phyloP scores from a whole-genome alignment of 2,113 vertebrate species.

The Pangasianodon gigas region DNA sequence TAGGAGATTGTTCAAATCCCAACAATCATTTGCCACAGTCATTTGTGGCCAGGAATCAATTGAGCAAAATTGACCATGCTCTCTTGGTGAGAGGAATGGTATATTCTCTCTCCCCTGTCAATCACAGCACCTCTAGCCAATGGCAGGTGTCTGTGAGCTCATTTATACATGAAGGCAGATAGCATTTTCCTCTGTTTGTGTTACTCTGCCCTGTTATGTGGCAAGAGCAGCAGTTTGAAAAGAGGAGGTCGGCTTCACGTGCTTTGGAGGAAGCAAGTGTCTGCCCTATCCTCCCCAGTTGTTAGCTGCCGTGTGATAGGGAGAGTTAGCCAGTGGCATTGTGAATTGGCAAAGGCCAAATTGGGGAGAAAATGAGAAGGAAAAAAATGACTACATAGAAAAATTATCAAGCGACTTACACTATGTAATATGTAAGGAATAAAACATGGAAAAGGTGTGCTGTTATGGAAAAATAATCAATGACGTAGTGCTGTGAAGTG shows the following conservation, averaged over 20 bases:
- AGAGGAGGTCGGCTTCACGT: background rate
- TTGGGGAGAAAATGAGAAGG: background rate
- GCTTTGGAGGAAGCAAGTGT: background rate
- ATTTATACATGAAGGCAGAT: background rate
- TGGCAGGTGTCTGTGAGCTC: background rate
- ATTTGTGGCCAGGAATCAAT: background rate
- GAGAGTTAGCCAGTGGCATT: background rate
- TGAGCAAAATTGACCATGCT: background rate
- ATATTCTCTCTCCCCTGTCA: background rate
- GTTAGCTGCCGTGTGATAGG: background rate
- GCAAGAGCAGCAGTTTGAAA: background rate
- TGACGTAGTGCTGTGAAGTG: background rate
- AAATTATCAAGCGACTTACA: background rate
- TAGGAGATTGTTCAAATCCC: background rate
- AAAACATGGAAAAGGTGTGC: background rate
- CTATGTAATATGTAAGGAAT: background rate
- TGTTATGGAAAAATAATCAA: background rate
- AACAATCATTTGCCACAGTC: background rate
- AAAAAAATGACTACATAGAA: background rate
- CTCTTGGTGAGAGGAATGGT: background rate
- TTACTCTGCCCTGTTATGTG: background rate
- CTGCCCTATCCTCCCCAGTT: background rate
- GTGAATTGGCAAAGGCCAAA: background rate
- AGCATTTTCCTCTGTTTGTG: background rate
- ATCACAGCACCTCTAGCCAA: background rate